Evolutionary conservation across 2,888 invertebrate genomes (phyloP), one percentile per base, ranked within the genome.

Genomic region (Rhodophaea formosa): DNA sequence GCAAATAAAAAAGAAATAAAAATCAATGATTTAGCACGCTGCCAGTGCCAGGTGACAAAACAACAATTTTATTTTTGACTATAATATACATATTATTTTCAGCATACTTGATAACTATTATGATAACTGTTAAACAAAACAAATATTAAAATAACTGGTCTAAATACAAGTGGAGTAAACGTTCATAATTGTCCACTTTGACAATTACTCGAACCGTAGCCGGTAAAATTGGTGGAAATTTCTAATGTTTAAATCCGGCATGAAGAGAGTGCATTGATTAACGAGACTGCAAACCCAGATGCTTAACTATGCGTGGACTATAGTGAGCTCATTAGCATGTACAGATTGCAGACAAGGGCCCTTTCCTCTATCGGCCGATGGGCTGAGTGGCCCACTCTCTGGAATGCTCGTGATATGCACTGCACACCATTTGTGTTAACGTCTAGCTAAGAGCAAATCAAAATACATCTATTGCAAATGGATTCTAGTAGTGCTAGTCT

Each of bases 251-350:
- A 70, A 72, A 65, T 65, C 62, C 60, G 23, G 53, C 59, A 61
- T 69, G 62, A 73, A 70, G 70, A 75, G 71, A 82, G 77, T 75
- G 77, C 81, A 84, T 82, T 82, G 83, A 87, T 84, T 77, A 82
- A 80, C 74, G 78, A 77, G 76, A 75, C 70, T 73, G 64, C 63
- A 72, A 81, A 68, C 70, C 84, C 74, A 80, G 76, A 83, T 87
- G 77, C 62, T 76, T 76, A 86, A 84, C 80, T 78, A 84, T 75
- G 76, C 83, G 82, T 83, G 80, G 77, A 77, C 71, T 80, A 78
- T 77, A 68, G 70, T 67, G 65, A 64, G 69, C 78, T 80, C 77
- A 81, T 86, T 86, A 84, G 68, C 76, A 77, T 75, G 65, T 58
- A 60, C 62, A 71, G 67, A 70, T 68, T 70, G 68, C 68, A 67